Percentiles rank a stretch among this genome's conserved stretches.
Conservation (phyloP, 2,113 vertebrate genomes). For the Edolisoma coerulescens region DNA sequence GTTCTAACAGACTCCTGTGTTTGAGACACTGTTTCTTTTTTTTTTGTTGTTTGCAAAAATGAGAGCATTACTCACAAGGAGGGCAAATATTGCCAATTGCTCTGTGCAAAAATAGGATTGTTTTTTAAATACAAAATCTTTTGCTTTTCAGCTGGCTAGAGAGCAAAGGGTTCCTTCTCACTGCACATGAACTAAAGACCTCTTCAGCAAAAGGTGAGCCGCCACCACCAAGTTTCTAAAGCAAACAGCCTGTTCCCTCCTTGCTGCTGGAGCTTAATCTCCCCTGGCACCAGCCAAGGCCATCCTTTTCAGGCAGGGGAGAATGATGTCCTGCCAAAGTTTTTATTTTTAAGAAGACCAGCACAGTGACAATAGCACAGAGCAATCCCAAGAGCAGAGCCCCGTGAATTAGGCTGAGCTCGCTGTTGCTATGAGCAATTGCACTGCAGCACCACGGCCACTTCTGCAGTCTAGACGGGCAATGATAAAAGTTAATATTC, state of each 20-base stretch:
- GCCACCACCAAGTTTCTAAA: not conserved
- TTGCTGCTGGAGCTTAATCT: not conserved
- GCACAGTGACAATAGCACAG: not conserved
- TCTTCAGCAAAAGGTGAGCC: not conserved
- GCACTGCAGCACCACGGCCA: not conserved
- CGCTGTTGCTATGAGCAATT: not conserved
- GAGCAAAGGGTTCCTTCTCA: not conserved
- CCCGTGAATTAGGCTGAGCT: not conserved
- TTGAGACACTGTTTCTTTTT: not conserved
- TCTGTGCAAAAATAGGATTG: not conserved
- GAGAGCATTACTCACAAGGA: not conserved
- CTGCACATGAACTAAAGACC: not conserved
- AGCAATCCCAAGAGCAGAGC: not conserved
- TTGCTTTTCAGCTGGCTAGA: not conserved
- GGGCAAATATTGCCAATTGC: not conserved
- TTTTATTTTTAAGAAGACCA: not conserved
- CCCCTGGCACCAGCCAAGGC: not conserved
- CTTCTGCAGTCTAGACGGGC: not conserved
- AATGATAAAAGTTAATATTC: not conserved
- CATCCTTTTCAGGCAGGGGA: not conserved
- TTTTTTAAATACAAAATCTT: not conserved
- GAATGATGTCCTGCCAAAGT: not conserved
- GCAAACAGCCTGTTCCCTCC: not conserved
- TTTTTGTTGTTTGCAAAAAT: not conserved
- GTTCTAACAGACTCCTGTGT: not conserved